Evolutionary conservation across 2,888 invertebrate species (phyloP).

Genomic region (Melieria picta): DNA sequence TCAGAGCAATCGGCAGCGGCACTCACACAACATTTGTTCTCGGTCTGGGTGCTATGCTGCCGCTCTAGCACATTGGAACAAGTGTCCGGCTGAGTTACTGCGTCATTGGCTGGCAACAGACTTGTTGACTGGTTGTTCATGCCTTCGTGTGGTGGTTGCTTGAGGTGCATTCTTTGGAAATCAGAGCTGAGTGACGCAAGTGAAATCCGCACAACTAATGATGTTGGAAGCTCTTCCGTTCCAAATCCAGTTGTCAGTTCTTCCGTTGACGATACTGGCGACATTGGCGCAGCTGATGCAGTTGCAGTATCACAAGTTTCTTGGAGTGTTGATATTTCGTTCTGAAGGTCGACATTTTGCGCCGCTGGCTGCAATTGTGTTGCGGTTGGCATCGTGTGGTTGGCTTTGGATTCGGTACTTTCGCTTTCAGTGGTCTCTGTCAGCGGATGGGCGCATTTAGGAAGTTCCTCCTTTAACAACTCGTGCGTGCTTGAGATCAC

Average conservation of each 20-base stretch:
- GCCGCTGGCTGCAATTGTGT: too few relatives aligned
- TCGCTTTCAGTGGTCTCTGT: too few relatives aligned
- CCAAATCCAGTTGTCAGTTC: not conserved
- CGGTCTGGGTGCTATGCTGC: too few relatives aligned
- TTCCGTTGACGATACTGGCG: not conserved
- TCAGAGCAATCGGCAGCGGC: conserved; percentile 57
- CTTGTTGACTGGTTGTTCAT: not conserved
- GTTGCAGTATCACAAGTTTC: not conserved
- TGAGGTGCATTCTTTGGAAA: conserved; percentile 16
- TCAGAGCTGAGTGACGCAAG: conserved; percentile 13
- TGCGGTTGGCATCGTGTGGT: too few relatives aligned
- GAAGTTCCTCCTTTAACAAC: conserved; percentile 15
- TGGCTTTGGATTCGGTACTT: too few relatives aligned
- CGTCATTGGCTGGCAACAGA: too few relatives aligned
- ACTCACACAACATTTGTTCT: conserved; percentile 50
- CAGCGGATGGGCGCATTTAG: not conserved
- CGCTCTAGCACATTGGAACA: too few relatives aligned
- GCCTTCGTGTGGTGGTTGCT: not conserved
- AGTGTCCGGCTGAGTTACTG: too few relatives aligned
- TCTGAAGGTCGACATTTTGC: too few relatives aligned
- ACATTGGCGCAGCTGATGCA: not conserved
- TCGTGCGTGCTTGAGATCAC: conserved; percentile 16
- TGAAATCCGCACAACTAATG: conserved; percentile 23
- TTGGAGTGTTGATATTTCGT: too few relatives aligned
- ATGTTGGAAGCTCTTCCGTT: not conserved